Conservation (phyloP, 2,113 vertebrate species). For the Phalacrocorax aristotelis region DNA sequence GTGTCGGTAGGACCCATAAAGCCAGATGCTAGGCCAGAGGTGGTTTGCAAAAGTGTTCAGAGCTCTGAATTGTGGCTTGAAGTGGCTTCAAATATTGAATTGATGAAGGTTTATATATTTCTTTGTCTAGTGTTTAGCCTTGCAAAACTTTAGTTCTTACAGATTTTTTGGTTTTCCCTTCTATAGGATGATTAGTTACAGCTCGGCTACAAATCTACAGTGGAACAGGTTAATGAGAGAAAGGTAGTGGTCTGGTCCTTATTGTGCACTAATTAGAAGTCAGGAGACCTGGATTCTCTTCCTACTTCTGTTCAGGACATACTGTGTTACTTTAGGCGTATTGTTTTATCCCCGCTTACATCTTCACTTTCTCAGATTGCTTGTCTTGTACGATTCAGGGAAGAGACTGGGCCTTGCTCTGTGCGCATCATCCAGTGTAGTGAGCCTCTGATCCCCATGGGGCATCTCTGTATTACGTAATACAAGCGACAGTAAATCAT, state of each 20-base stretch:
- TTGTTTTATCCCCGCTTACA: not conserved
- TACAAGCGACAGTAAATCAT: not conserved
- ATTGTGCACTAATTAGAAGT: not conserved
- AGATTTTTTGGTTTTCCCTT: not conserved
- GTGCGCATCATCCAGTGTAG: too few relatives aligned
- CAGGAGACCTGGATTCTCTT: not conserved
- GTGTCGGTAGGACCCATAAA: not conserved
- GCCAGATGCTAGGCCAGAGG: not conserved
- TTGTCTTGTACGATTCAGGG: not conserved
- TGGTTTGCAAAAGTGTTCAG: not conserved
- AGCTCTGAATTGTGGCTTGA: not conserved
- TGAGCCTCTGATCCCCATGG: not conserved
- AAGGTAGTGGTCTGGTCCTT: not conserved
- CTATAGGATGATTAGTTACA: not conserved
- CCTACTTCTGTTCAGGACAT: not conserved
- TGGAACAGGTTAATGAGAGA: not conserved
- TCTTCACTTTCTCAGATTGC: not conserved
- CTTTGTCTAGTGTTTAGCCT: not conserved
- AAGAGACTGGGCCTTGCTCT: not conserved
- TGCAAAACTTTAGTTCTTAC: not conserved
- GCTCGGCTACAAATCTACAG: not conserved
- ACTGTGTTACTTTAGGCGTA: not conserved
- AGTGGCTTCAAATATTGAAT: not conserved
- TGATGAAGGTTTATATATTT: not conserved
- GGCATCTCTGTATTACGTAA: not conserved